Evolutionary conservation across 2,113 vertebrate genomes (phyloP).

Genomic region (Lates calcarifer): DNA sequence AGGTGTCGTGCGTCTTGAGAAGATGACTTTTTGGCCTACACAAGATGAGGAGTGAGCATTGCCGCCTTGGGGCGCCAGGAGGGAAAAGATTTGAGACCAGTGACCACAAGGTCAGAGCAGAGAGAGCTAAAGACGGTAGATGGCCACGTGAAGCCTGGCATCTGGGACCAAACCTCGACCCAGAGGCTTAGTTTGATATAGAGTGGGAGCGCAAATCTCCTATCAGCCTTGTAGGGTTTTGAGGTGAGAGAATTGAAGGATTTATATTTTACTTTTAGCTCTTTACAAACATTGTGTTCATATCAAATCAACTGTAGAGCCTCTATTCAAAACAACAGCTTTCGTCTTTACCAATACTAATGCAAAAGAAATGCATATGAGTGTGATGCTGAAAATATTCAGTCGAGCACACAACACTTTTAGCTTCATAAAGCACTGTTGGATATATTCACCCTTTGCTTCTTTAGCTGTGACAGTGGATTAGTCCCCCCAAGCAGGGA

Average conservation of each 20-base stretch:
- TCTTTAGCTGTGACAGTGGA: slow-evolving; percentile 19
- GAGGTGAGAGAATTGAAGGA: slow-evolving; percentile 21
- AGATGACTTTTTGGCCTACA: slow-evolving; percentile 32
- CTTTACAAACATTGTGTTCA: not conserved
- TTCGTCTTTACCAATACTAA: slow-evolving; percentile 2
- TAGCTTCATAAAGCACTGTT: slow-evolving; percentile 8
- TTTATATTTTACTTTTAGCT: not conserved
- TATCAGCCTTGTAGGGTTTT: slow-evolving; percentile 1
- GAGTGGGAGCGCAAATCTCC: not conserved
- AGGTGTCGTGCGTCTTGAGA: slow-evolving; percentile 13
- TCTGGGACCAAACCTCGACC: slow-evolving; percentile 28
- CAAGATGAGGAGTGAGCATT: slow-evolving; percentile 37
- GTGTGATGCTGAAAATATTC: slow-evolving; percentile 14
- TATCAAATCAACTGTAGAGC: too few species aligned
- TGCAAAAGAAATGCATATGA: not conserved
- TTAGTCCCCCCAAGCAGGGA: slow-evolving; percentile 3
- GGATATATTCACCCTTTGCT: slow-evolving; percentile 1
- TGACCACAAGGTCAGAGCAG: slow-evolving; percentile 59
- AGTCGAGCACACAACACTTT: slow-evolving; percentile 7
- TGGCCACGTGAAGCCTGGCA: slow-evolving; percentile 16
- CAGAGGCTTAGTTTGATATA: slow-evolving; percentile 2
- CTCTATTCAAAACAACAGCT: slow-evolving; percentile 6
- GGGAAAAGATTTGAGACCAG: slow-evolving; percentile 46
- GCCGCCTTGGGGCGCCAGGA: slow-evolving; percentile 35
- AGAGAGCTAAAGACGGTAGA: not conserved